Evolutionary conservation across 2,888 invertebrate genomes (phyloP), one percentile per base, ranked within the genome.

Genomic region (Rhingia rostrata): DNA sequence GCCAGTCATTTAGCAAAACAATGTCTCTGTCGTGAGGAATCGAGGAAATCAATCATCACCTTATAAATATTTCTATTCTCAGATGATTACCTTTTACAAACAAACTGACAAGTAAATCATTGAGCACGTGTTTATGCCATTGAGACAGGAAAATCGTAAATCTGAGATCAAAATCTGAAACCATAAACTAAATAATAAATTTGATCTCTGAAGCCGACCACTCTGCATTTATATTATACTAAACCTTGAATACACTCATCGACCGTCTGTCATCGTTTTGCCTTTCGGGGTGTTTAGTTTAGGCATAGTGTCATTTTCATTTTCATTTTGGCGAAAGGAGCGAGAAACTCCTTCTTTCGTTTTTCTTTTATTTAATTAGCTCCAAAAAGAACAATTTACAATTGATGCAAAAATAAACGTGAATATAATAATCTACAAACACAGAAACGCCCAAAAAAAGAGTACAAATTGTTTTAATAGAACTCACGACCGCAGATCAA

Each of bases 341-440:
- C 53, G 47, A 61, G 49, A 22, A 61, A 61, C 77, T 82, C 82
- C 82, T 82, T 77, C 60, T 82, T 82, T 82, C 77, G 72, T 82
- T 82, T 82, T 82, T 82, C 60, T 82, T 82, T 82, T 82, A 82
- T 82, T 82, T 82, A 77, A 82, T 77, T 72, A 82, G 60, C 47
- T 47, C 9, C 32, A 77, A 39, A 45, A 33, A 51, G 37, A 47
- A 14, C 9, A 43, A 12, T 56, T 43, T 60, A 12, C 33, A 66
- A 64, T 70, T 72, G 51, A 81, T 75, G 75, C 51, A 14, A 70
- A 70, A 41, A 39, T 37, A 37, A 60, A 70, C 14, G 33, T 43
- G 10, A 66, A 45, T 3, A 54, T 47, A 6, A 43, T 51, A 72
- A 35, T 41, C 33, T 22, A 60, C 54, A 47, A 49, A 56, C 32